phyloP scores from a whole-genome alignment of 2,797 vertebrate species.

The Falco cherrug region DNA sequence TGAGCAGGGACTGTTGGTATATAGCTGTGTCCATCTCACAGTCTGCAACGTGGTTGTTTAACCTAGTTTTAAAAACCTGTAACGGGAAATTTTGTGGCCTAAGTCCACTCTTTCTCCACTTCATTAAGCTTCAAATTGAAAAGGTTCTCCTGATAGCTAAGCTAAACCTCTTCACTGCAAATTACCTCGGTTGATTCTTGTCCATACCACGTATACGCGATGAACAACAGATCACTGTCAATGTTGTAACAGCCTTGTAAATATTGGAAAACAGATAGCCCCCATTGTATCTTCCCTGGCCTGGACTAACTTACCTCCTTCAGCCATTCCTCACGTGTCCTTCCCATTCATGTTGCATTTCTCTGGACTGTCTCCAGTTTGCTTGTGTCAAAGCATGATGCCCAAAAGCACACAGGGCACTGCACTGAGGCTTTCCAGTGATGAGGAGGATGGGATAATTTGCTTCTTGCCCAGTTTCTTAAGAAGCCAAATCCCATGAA shows the following conservation, averaged over 20 bases:
- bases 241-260: neutral
- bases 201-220: neutral
- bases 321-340: neutral
- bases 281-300: neutral
- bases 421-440: neutral
- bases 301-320: neutral
- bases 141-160: neutral
- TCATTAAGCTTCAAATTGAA: neutral
- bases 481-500: neutral
- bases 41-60: neutral
- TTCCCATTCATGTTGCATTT: neutral
- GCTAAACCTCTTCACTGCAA: neutral
- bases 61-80: neutral
- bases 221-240: neutral
- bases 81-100: neutral
- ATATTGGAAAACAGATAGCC: neutral
- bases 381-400: neutral
- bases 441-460: neutral
- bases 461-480: neutral
- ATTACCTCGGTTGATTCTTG: neutral
- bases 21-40: neutral
- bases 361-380: neutral
- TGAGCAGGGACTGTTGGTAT: neutral
- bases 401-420: neutral
- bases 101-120: neutral